These are phyloP conservation scores for Trimorus sp. DNA, from an alignment of 2,888 invertebrate genomes.

Conservation along the genomic window DNA sequence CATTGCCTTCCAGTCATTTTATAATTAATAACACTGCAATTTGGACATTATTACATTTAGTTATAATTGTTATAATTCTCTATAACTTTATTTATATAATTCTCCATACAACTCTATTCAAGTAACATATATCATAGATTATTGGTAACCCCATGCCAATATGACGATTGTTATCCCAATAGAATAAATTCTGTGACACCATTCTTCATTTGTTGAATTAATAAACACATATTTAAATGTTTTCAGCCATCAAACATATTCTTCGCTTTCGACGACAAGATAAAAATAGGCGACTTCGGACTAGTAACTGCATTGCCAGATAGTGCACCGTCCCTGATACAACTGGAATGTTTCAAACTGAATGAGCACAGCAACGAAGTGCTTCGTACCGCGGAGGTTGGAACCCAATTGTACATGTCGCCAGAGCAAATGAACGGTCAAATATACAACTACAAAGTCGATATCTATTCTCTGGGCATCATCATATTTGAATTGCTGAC, in stretches of 20 bases:
- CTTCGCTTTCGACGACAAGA: conserved; percentile 93
- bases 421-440: conserved; percentile 93
- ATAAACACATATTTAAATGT: background rate
- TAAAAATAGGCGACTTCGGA: conserved; percentile 99
- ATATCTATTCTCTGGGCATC: conserved; percentile 96
- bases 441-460: conserved; percentile 94
- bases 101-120: too few species aligned
- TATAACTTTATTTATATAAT: too few species aligned
- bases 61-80: too few species aligned
- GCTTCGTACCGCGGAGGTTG: conserved; percentile 85
- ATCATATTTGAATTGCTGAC: conserved; percentile 96
- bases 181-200: too few species aligned
- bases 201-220: too few species aligned
- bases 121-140: too few species aligned
- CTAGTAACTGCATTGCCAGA: conserved; percentile 94
- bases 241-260: conserved; percentile 93
- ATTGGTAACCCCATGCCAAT: too few species aligned
- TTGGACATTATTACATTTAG: too few species aligned
- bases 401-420: conserved; percentile 98
- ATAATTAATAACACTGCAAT: too few species aligned
- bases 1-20: too few species aligned
- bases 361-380: conserved; percentile 75
- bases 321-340: conserved; percentile 79
- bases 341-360: conserved; percentile 72
- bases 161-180: too few species aligned